Evolutionary conservation across 2,113 vertebrate genomes (phyloP).

Genomic region (Amphiprion percula): DNA sequence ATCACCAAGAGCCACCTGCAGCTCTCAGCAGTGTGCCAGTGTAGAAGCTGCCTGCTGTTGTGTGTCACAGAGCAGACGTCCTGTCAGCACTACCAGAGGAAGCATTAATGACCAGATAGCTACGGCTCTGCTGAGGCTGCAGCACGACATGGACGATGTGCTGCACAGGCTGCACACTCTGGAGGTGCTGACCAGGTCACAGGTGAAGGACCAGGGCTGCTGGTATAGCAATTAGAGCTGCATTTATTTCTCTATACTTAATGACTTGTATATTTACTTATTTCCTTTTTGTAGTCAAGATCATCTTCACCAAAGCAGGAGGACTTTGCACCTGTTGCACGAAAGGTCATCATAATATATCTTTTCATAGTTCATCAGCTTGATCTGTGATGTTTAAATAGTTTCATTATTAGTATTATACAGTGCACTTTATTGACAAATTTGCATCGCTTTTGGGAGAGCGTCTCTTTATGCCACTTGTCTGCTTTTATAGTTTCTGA

Average conservation of each 20-base stretch:
- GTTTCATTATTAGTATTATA: not conserved
- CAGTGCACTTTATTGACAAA: not conserved
- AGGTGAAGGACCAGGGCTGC: slow-evolving; percentile 77
- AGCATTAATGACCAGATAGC: slow-evolving; percentile 89
- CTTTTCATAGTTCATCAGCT: not conserved
- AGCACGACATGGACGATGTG: slow-evolving; percentile 92
- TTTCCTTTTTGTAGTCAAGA: slow-evolving; percentile 60
- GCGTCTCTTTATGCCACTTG: not conserved
- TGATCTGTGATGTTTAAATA: not conserved
- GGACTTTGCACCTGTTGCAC: slow-evolving; percentile 21
- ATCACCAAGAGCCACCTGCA: slow-evolving; percentile 76
- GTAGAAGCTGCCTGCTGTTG: slow-evolving; percentile 75
- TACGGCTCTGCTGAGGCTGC: slow-evolving; percentile 87
- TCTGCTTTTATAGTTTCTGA: slow-evolving; percentile 78
- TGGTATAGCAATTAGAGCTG: too few relatives aligned
- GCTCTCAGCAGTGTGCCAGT: slow-evolving; percentile 59
- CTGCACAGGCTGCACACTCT: slow-evolving; percentile 89
- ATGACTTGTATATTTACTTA: not conserved
- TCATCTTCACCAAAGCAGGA: slow-evolving; percentile 49
- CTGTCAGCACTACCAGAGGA: slow-evolving; percentile 75
- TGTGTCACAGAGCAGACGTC: slow-evolving; percentile 68
- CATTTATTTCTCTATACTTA: not conserved
- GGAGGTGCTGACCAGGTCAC: slow-evolving; percentile 85
- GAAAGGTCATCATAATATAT: slow-evolving; percentile 43
- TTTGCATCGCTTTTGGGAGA: not conserved